phyloP scores from a whole-genome alignment of 2,113 vertebrate genomes.

The Ahaetulla prasina region DNA sequence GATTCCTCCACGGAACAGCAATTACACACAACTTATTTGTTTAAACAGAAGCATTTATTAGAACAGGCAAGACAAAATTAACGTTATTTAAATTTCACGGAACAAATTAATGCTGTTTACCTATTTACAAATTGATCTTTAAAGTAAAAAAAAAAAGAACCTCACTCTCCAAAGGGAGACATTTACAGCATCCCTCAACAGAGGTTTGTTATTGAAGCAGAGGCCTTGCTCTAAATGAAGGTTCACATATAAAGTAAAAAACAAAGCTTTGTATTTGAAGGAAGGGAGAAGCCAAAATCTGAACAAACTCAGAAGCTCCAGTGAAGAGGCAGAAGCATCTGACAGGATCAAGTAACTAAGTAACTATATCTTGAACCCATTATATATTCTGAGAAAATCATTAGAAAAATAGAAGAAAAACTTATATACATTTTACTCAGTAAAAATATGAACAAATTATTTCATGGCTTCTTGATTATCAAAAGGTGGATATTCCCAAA shows the following conservation, averaged over 20 bases:
- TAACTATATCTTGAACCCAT: constrained; percentile 36
- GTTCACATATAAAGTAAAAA: constrained; percentile 59
- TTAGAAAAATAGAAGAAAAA: constrained; percentile 71
- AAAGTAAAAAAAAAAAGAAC: constrained; percentile 4
- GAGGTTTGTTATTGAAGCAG: not conserved
- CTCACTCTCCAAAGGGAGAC: not conserved
- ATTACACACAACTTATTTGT: not conserved
- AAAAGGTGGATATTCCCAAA: constrained; percentile 33
- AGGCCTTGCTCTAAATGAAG: not conserved
- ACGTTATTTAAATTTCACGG: constrained; percentile 43
- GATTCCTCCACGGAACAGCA: not conserved
- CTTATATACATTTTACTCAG: constrained; percentile 63
- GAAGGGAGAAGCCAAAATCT: not conserved
- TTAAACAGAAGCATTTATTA: not conserved
- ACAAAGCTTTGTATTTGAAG: not conserved
- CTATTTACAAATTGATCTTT: constrained; percentile 45
- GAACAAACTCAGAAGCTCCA: not conserved
- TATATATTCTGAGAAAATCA: constrained; percentile 63
- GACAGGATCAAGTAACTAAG: constrained; percentile 46
- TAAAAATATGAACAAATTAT: constrained; percentile 58
- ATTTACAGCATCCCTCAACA: constrained; percentile 35
- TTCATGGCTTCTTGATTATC: constrained; percentile 58
- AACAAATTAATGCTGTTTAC: constrained; percentile 52
- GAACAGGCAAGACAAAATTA: constrained; percentile 23
- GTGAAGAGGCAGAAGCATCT: constrained; percentile 19